Base-by-base conservation (phyloP, 2,113 vertebrate species). In the Urocynchramus pylzowi region DNA sequence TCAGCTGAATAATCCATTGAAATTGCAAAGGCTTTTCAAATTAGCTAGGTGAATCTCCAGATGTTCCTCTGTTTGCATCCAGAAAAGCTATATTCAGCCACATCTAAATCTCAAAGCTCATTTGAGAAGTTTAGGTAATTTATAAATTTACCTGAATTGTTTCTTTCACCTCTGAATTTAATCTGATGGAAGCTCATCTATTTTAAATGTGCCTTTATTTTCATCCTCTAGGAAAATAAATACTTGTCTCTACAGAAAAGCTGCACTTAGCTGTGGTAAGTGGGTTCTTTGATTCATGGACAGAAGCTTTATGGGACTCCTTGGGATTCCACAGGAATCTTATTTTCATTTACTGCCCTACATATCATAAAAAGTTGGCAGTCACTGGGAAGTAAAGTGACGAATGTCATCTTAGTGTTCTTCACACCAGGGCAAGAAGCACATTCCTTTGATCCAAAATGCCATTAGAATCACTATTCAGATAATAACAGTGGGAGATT, bases 131-230 rank as follows among this genome's bases (percentile, higher is more conserved):
- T 63, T 75, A 71, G 41, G 56, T 87, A 81, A 91, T 93, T 92
- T 87, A 92, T 95, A 96, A 90, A 95, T 95, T 92, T 90, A 91
- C 84, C 94, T 95, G 86, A 87, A 75, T 75, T 93, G 56, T 92
- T 84, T 89, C 65, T 95, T 81, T 56, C 52, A 77, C 65, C 73
- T 92, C 89, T 60, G 80, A 96, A 84, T 94, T 91, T 60, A 67
- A 89, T 84, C 68, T 68, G 69, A 78, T 75, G 84, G 71, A 95
- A 97, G 61, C 73, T 64, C 64, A 71, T 76, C 64, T 93, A 35
- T 89, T 76, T 83, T 61, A 83, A 85, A 59, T 56, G 44, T 80
- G 47, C 35, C 59, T 94, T 91, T 85, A 60, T 93, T 93, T 96
- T 90, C 10, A 2, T 93, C 82, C 90, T 92, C 22, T 80, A 83